Base-by-base conservation (phyloP, 2,888 invertebrate species). In the Pollenia griseotomentosa region DNA sequence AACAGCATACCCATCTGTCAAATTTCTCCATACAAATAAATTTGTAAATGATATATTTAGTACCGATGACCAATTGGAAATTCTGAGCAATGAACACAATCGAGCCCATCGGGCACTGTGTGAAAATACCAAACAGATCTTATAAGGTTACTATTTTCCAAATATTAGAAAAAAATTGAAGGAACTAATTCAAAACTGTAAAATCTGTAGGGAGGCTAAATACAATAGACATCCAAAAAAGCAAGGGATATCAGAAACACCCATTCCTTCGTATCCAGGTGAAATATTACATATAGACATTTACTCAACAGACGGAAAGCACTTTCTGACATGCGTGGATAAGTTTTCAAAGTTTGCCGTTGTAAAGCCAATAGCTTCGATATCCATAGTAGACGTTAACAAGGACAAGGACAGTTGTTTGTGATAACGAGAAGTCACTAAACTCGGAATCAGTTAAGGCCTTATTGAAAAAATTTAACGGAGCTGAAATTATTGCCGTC, bases 291-390 rank as follows among this genome's bases (percentile, higher is more conserved):
- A 68, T 19, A 42, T 79, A 40, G 70, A 70, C 44, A 77, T 85
- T 19, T 85, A 77, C 8, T 73, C 66, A 2, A 80, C 71, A 19
- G 81, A 75, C 40, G 51, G 73, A 51, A 48, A 61, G 66, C 51
- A 48, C 44, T 79, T 79, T 19, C 33, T 79, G 23, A 78, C 66
- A 12, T 80, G 83, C 57, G 46, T 87, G 2, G 87, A 87, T 63
- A 87, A 78, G 51, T 87, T 87, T 53, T 83, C 19, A 55, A 55
- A 55, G 11, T 55, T 55, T 19, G 19, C 55, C 5, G 7, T 40
- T 12, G 87, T 88, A 8, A 83, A 89, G 23, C 86, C 88, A 5
- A 87, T 90, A 73, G 66, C 68, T 9, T 89, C 88, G 7, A 84
- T 88, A 55, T 87, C 89, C 9, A 89, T 88, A 83, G 44, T 68